These are phyloP conservation scores for Tiaroga cobitis DNA, from an alignment of 2,797 vertebrate genomes.

Conservation along the genomic window DNA sequence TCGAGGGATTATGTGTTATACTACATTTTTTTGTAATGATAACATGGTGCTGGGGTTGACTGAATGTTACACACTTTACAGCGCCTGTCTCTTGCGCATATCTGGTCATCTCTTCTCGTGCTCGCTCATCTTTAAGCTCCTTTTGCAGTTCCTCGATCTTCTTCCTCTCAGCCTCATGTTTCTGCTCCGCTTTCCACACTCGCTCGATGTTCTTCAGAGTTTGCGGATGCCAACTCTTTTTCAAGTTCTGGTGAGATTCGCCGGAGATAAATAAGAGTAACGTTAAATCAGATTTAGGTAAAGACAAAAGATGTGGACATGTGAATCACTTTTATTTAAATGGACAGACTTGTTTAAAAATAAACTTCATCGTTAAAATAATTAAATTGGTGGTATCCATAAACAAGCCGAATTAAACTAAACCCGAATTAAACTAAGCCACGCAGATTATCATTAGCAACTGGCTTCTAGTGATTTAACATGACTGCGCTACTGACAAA, in stretches of 20 bases:
- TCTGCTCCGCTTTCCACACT: constrained; percentile 98
- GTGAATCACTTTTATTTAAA: neutral
- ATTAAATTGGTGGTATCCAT: neutral
- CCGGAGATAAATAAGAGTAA: neutral
- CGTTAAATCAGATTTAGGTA: rapidly evolving
- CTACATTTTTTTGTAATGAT: neutral
- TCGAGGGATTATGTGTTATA: neutral
- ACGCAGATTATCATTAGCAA: neutral
- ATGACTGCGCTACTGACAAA: neutral
- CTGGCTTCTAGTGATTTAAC: neutral
- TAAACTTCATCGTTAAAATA: neutral
- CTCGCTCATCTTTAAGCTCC: constrained; percentile 90
- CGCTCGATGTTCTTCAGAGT: constrained; percentile 97
- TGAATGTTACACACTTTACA: constrained; percentile 78
- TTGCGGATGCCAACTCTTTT: constrained; percentile 99
- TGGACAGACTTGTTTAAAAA: no score
- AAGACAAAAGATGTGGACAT: neutral
- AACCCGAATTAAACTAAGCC: no score
- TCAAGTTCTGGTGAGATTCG: constrained; percentile 83
- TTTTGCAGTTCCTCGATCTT: constrained; percentile 98
- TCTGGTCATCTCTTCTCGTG: constrained; percentile 92
- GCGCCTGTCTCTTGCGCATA: constrained; percentile 88
- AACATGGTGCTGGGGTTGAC: neutral
- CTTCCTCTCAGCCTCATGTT: constrained; percentile 89
- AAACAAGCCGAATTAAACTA: neutral